A percentile compares a stretch with the other conserved stretches of the same genome.
These are phyloP conservation scores for Orthonychiurus folsomi DNA, from an alignment of 2,888 invertebrate genomes.

Conservation along the genomic window DNA sequence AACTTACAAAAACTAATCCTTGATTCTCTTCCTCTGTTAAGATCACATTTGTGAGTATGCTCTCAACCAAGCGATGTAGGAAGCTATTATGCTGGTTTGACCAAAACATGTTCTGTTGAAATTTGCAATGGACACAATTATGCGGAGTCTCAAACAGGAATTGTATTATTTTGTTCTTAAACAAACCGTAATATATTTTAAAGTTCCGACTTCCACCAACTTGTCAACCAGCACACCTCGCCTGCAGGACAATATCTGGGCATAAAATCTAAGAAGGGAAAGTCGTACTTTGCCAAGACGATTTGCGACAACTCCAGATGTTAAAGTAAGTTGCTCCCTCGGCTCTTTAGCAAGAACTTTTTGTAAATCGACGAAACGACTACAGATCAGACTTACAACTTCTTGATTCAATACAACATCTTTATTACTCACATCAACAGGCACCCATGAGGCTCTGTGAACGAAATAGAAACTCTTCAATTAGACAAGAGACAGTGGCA, in stretches of 20 bases:
- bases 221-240: conserved; percentile 54
- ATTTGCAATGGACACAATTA: too few relatives aligned
- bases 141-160: too few relatives aligned
- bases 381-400: conserved; percentile 5
- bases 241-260: conserved; percentile 64
- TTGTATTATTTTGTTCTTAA: too few relatives aligned
- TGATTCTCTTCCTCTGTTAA: conserved; percentile 2
- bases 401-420: conserved; percentile 3
- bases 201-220: not conserved
- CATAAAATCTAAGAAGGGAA: conserved; percentile 68
- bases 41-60: conserved; percentile 28
- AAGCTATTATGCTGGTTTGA: conserved; percentile 89
- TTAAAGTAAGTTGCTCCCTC: conserved; percentile 42
- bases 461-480: not conserved
- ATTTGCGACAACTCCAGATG: conserved; percentile 60
- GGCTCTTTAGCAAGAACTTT: conserved; percentile 6
- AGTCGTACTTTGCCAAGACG: conserved; percentile 72
- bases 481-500: too few relatives aligned
- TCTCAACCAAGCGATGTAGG: conserved; percentile 54
- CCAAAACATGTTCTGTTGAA: conserved; percentile 82
- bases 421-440: not conserved
- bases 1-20: conserved; percentile 25
- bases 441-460: conserved; percentile 10
- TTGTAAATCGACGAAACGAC: conserved; percentile 1
- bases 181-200: conserved; percentile 4